Conservation (phyloP, 2,888 invertebrate genomes). For the Pinctada fucata region DNA sequence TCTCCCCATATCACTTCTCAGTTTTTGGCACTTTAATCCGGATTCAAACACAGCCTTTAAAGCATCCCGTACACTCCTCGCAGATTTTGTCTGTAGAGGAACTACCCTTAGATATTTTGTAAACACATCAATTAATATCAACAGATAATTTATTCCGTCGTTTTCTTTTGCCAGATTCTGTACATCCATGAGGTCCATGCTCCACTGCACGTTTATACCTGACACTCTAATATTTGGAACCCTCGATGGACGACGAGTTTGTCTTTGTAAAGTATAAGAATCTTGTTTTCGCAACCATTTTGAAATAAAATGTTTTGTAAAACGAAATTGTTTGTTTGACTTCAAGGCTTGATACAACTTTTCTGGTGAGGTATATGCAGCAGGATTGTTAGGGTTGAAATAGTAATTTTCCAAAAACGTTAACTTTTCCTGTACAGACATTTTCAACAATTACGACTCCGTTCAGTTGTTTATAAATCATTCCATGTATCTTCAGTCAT, state of each 20-base stretch:
- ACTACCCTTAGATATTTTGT: slow-evolving; percentile 4
- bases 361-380: not conserved
- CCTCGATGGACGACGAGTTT: not conserved
- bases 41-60: slow-evolving; percentile 22
- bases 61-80: slow-evolving; percentile 2
- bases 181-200: slow-evolving; percentile 8
- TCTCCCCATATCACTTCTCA: not conserved
- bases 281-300: slow-evolving; percentile 14
- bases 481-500: not conserved
- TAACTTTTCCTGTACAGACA: not conserved
- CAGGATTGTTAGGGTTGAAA: slow-evolving; percentile 30
- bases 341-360: not conserved
- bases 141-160: slow-evolving; percentile 6
- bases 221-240: not conserved
- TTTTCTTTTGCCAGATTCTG: slow-evolving; percentile 12
- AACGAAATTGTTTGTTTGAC: not conserved
- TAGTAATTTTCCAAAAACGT: slow-evolving; percentile 24
- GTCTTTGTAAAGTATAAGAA: slow-evolving; percentile 3
- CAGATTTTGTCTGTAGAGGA: not conserved
- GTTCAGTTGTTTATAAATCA: too few relatives aligned
- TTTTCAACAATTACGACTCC: too few relatives aligned
- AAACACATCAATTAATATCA: slow-evolving; percentile 1
- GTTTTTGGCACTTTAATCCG: not conserved
- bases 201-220: slow-evolving; percentile 3
- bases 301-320: slow-evolving; percentile 6